A percentile compares a stretch with the other conserved stretches of the same genome.
phyloP scores from a whole-genome alignment of 2,797 vertebrate genomes.

The Propithecus deckenii region DNA sequence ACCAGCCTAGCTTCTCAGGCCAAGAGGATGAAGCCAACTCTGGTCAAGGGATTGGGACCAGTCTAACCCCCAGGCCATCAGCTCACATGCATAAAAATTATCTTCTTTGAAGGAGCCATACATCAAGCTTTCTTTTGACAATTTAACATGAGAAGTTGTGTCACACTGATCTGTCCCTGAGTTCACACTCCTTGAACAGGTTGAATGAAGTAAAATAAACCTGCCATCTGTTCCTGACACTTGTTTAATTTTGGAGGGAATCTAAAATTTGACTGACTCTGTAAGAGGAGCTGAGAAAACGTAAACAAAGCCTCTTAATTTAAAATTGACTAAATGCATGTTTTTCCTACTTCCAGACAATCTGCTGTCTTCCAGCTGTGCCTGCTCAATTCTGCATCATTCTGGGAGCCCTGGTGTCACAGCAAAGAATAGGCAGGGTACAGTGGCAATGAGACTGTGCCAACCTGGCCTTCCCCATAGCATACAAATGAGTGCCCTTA shows the following conservation, averaged over 20 bases:
- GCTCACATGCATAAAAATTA: neutral
- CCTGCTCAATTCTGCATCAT: conserved; percentile 60
- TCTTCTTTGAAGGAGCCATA: neutral
- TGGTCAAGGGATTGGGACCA: neutral
- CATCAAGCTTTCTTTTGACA: conserved; percentile 43
- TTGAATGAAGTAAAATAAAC: conserved; percentile 70
- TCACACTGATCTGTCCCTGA: conserved; percentile 36
- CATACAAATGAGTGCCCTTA: conserved; percentile 65
- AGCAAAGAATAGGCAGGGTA: conserved; percentile 13
- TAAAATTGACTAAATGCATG: conserved; percentile 62
- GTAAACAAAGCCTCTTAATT: conserved; percentile 76
- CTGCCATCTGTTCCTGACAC: conserved; percentile 71
- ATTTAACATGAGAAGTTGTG: conserved; percentile 56
- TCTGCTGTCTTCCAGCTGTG: conserved; percentile 78
- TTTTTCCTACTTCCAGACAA: conserved; percentile 58
- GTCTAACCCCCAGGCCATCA: neutral
- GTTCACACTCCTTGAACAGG: conserved; percentile 63
- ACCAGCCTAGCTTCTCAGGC: neutral
- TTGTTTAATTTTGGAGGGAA: conserved; percentile 74
- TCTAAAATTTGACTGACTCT: conserved; percentile 68
- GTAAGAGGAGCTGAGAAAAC: conserved; percentile 65
- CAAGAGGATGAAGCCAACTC: neutral
- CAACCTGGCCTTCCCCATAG: conserved; percentile 56
- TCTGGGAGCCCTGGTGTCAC: conserved; percentile 63
- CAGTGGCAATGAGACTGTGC: conserved; percentile 31